Conservation (phyloP, 2,888 invertebrate species). For the Athalia rosae region DNA sequence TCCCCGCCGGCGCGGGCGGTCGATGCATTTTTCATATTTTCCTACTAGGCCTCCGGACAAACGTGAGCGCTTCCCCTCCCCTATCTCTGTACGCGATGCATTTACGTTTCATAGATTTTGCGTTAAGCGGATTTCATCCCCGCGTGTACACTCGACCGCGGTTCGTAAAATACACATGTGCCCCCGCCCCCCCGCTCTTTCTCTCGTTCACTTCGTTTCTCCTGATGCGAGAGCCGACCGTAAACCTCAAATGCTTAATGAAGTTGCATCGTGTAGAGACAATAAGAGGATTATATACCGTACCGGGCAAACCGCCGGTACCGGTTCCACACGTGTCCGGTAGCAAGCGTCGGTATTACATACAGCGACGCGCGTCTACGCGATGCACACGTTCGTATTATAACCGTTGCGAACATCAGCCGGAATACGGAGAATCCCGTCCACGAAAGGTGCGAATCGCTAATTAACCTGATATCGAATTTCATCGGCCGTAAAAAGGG, state of each 20-base stretch:
- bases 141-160: not conserved
- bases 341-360: constrained; percentile 31
- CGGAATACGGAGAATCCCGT: too few species aligned
- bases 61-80: not conserved
- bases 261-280: constrained; percentile 59
- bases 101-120: not conserved
- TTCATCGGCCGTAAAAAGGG: too few species aligned
- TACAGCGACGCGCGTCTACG: too few species aligned
- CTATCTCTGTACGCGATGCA: not conserved
- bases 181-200: not conserved
- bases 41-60: not conserved
- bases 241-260: constrained; percentile 64
- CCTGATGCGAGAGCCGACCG: constrained; percentile 46
- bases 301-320: constrained; percentile 33
- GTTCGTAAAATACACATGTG: not conserved
- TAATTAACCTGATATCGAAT: too few species aligned
- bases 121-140: constrained; percentile 12
- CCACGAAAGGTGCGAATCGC: too few species aligned
- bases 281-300: constrained; percentile 67
- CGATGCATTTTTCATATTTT: not conserved
- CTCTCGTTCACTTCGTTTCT: constrained; percentile 3
- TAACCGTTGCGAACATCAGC: too few species aligned
- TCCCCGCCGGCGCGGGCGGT: not conserved
- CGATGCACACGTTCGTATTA: too few species aligned
- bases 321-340: constrained; percentile 15